Conservation (phyloP, 2,888 invertebrate genomes). For the Metacarcinus magister region DNA sequence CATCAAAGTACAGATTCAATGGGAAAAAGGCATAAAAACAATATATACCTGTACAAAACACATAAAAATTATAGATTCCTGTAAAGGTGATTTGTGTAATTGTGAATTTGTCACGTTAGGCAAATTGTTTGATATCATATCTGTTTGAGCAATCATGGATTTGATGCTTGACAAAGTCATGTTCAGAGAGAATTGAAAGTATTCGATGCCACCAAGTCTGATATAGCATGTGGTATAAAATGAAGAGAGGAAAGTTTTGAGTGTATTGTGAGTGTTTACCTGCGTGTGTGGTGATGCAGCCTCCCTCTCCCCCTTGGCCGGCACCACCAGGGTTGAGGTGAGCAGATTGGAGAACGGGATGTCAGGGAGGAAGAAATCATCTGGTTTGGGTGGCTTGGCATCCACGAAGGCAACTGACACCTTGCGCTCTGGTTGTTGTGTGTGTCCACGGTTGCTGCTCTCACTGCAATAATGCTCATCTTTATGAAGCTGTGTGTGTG, state of each 20-base stretch:
- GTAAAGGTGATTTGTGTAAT: no score
- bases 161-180: no score
- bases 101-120: no score
- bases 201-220: no score
- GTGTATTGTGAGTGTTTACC: neutral
- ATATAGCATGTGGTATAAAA: neutral
- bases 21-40: no score
- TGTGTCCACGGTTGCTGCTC: constrained; percentile 70
- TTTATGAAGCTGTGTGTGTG: neutral
- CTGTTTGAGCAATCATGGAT: no score
- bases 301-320: constrained; percentile 69
- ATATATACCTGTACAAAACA: no score
- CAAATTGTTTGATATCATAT: no score
- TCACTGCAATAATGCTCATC: constrained; percentile 60
- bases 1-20: no score
- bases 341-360: constrained; percentile 77
- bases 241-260: neutral
- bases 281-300: constrained; percentile 21
- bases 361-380: constrained; percentile 74
- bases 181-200: no score
- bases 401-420: constrained; percentile 77
- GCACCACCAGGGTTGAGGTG: constrained; percentile 64
- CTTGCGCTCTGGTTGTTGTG: constrained; percentile 70
- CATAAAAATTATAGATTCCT: no score
- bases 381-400: constrained; percentile 73